phyloP scores from a whole-genome alignment of 2,888 invertebrate species.

The Plebejus melissa region DNA sequence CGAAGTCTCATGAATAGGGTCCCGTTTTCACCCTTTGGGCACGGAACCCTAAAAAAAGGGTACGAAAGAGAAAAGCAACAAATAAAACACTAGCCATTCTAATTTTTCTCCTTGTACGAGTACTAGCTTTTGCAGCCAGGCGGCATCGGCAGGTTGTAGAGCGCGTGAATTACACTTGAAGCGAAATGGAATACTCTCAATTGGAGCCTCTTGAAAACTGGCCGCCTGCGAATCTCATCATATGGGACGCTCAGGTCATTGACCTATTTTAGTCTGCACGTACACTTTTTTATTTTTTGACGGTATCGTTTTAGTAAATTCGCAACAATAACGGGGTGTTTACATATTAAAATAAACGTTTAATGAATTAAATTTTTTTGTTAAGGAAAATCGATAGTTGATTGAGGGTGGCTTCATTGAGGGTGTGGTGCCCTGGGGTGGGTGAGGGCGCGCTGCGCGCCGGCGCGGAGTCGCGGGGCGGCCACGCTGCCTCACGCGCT shows the following conservation, averaged over 20 bases:
- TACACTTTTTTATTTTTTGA: constrained; percentile 34
- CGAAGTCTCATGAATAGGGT: too few relatives aligned
- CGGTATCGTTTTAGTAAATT: neutral
- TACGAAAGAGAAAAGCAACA: neutral
- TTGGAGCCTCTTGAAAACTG: constrained; percentile 34
- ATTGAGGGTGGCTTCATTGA: constrained; percentile 70
- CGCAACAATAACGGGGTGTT: constrained; percentile 4
- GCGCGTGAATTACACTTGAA: constrained; percentile 37
- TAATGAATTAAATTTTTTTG: constrained; percentile 55
- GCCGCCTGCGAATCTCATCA: constrained; percentile 32
- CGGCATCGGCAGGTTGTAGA: constrained; percentile 28
- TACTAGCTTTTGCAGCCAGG: constrained; percentile 35
- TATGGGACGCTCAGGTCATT: constrained; percentile 40
- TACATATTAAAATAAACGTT: constrained; percentile 19
- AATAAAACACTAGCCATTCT: constrained; percentile 11
- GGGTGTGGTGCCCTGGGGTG: constrained; percentile 49
- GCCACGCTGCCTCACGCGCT: constrained; percentile 63
- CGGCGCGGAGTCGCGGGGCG: constrained; percentile 63
- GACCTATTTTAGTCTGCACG: constrained; percentile 41
- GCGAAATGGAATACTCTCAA: constrained; percentile 36
- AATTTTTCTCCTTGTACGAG: constrained; percentile 32
- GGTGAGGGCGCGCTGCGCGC: constrained; percentile 51
- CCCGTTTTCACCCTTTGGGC: too few relatives aligned
- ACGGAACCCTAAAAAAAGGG: neutral
- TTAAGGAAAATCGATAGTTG: constrained; percentile 70